A percentile compares a stretch with the other conserved stretches of the same genome.
phyloP scores from a whole-genome alignment of 2,797 vertebrate species.

The Phalanger gymnotis region DNA sequence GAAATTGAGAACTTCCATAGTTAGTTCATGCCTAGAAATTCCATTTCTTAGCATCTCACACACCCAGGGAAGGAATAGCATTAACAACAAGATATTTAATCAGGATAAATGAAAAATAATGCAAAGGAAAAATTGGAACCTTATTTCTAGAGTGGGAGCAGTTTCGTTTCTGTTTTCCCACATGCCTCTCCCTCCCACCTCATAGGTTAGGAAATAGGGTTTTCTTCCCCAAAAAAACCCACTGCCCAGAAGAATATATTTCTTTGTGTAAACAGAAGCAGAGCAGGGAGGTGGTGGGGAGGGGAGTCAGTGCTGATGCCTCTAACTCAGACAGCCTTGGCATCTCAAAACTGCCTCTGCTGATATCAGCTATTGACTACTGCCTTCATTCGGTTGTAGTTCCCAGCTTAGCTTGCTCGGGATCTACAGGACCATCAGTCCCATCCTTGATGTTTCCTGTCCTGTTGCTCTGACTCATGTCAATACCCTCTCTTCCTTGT shows the following conservation, averaged over 20 bases:
- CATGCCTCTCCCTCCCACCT: background rate
- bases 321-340: background rate
- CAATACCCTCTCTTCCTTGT: background rate
- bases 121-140: background rate
- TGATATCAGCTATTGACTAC: background rate
- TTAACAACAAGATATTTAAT: background rate
- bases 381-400: background rate
- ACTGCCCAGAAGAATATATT: background rate
- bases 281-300: background rate
- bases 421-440: background rate
- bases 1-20: background rate
- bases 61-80: background rate
- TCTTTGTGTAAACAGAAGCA: background rate
- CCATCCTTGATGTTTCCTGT: background rate
- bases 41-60: background rate
- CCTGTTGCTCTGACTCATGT: background rate
- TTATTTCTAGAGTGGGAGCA: background rate
- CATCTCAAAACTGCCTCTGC: background rate
- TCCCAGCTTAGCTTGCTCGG: background rate
- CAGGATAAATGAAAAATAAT: background rate
- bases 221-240: fast-evolving
- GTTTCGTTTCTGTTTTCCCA: background rate
- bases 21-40: background rate
- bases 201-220: background rate
- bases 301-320: background rate